Percentiles rank a stretch among this genome's conserved stretches.
Evolutionary conservation across 2,797 vertebrate species (phyloP).

Genomic region (Catamblyrhynchus diadema): DNA sequence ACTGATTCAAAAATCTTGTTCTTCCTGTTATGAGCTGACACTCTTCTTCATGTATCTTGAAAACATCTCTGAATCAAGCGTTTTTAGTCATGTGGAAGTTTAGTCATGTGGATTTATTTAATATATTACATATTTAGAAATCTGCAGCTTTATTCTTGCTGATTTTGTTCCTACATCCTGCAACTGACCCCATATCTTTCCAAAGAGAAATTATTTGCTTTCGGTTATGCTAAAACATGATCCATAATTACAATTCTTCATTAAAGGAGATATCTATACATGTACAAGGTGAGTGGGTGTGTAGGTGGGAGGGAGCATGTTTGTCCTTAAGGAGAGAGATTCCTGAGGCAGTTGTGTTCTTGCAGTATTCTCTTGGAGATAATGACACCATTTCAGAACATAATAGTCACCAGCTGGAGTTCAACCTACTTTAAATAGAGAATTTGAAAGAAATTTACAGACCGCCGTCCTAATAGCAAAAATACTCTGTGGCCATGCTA

Average conservation of each 20-base stretch:
- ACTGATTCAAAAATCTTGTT: slow-evolving; percentile 14
- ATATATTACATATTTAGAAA: background rate
- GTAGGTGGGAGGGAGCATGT: background rate
- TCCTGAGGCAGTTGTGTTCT: slow-evolving; percentile 6
- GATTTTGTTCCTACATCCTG: background rate
- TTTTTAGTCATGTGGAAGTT: background rate
- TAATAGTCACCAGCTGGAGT: slow-evolving; percentile 1
- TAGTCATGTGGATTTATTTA: background rate
- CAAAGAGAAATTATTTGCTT: background rate
- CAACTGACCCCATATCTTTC: background rate
- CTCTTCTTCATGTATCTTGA: background rate
- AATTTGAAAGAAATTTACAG: background rate
- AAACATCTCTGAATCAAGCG: background rate
- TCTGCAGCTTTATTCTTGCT: background rate
- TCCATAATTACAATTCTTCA: background rate
- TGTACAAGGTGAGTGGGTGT: background rate
- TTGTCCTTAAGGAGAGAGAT: slow-evolving; percentile 8
- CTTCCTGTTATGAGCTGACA: background rate
- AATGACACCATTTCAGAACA: background rate
- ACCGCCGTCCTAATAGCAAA: background rate
- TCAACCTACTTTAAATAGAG: background rate
- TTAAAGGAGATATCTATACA: background rate
- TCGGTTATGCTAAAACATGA: background rate
- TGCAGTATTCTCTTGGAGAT: slow-evolving; percentile 2
- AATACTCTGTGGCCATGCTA: background rate